Conservation (phyloP, 2,113 vertebrate species). For the Numenius arquata region DNA sequence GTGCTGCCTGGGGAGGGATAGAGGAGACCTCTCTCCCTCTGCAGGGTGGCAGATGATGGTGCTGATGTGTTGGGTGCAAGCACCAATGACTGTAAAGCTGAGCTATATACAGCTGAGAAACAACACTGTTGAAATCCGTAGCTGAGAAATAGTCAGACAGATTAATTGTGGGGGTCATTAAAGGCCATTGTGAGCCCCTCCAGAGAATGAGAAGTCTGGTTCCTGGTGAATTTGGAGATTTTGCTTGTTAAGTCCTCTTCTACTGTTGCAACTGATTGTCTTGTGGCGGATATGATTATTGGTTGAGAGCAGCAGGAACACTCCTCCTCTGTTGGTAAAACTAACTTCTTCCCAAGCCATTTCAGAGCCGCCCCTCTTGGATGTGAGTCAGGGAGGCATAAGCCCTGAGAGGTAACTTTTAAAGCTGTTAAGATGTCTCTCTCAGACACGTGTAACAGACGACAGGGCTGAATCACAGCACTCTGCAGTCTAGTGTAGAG, state of each 20-base stretch:
- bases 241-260: background rate
- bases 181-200: background rate
- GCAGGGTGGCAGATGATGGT: background rate
- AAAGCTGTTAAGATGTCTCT: background rate
- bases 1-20: background rate
- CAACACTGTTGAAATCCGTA: background rate
- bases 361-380: background rate
- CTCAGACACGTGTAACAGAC: background rate
- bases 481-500: background rate
- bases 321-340: background rate
- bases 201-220: background rate
- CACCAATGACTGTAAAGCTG: background rate
- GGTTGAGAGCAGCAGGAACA: background rate
- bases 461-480: background rate
- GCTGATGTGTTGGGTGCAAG: background rate
- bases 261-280: background rate
- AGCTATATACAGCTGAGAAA: background rate
- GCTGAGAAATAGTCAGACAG: background rate
- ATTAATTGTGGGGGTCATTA: background rate
- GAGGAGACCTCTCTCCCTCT: background rate
- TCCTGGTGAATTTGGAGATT: background rate
- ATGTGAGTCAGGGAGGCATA: background rate
- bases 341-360: background rate
- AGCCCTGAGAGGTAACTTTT: background rate
- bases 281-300: background rate